A percentile compares a stretch with the other conserved stretches of the same genome.
Evolutionary conservation across 2,797 vertebrate species (phyloP).

Genomic region (Buceros bicornis): DNA sequence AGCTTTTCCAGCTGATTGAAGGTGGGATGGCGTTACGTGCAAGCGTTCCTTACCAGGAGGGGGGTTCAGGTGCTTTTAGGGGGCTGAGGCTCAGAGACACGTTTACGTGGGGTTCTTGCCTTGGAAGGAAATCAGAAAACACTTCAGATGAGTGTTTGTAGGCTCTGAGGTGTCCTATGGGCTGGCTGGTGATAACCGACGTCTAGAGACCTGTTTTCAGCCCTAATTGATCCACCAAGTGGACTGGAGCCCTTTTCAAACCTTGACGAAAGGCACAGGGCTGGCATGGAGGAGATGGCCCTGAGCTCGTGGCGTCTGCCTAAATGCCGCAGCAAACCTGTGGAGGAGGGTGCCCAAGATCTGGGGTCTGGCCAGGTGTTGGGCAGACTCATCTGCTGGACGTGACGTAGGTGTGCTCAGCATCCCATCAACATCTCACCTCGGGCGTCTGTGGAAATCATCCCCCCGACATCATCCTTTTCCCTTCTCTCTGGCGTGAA

Average conservation of each 20-base stretch:
- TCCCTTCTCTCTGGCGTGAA: not conserved
- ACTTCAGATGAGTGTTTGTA: not conserved
- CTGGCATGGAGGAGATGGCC: not conserved
- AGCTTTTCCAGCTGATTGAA: slow-evolving; percentile 91
- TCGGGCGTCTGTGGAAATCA: not conserved
- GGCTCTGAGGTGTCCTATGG: not conserved
- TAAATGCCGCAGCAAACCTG: not conserved
- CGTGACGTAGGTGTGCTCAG: not conserved
- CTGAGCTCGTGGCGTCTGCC: not conserved
- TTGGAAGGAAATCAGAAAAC: not conserved
- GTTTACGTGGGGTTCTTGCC: not conserved
- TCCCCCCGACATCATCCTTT: not conserved
- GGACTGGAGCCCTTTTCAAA: not conserved
- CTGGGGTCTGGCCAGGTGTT: not conserved
- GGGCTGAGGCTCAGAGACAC: not conserved
- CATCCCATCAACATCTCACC: not conserved
- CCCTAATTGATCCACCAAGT: not conserved
- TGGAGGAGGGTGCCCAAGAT: not conserved
- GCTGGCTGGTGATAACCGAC: not conserved
- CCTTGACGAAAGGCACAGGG: not conserved
- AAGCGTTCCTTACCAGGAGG: not conserved
- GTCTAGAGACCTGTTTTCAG: not conserved
- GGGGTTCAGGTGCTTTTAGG: not conserved
- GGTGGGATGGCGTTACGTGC: slow-evolving; percentile 78
- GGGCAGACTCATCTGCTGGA: not conserved